Evolutionary conservation across 2,113 vertebrate species (phyloP).

Genomic region (Aphyosemion australe): DNA sequence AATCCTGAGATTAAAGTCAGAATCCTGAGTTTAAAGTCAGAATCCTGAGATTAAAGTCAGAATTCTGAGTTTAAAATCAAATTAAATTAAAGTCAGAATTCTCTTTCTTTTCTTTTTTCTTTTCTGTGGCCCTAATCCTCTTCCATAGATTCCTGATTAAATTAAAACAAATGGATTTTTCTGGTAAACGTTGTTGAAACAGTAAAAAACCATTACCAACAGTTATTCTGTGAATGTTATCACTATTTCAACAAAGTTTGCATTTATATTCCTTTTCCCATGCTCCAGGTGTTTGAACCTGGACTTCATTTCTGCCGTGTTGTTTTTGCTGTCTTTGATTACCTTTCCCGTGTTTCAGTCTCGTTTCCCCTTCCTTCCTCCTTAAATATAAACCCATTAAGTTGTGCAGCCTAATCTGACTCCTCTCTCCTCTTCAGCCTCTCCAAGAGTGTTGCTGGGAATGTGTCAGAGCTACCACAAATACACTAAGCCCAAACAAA

Average conservation of each 20-base stretch:
- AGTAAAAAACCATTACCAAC: constrained; percentile 50
- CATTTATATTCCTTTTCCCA: constrained; percentile 20
- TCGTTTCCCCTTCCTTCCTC: not conserved
- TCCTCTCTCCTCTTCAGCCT: constrained; percentile 78
- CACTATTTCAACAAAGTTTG: constrained; percentile 28
- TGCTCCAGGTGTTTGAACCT: constrained; percentile 2
- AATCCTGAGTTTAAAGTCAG: too few relatives aligned
- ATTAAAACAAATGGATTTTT: not conserved
- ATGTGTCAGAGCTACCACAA: constrained; percentile 97
- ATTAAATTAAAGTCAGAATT: too few relatives aligned
- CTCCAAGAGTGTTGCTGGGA: constrained; percentile 90
- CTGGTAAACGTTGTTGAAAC: not conserved
- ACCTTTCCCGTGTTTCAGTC: not conserved
- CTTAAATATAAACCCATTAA: not conserved
- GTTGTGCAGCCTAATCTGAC: not conserved
- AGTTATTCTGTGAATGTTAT: constrained; percentile 36
- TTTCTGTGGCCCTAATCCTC: too few relatives aligned
- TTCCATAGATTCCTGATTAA: too few relatives aligned
- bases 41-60: too few relatives aligned
- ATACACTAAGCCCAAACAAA: constrained; percentile 90
- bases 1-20: too few relatives aligned
- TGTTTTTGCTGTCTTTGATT: constrained; percentile 9
- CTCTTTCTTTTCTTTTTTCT: too few relatives aligned
- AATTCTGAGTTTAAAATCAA: too few relatives aligned
- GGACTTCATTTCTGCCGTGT: constrained; percentile 23